Percentiles rank a stretch among this genome's conserved stretches.
Evolutionary conservation across 1,140 invertebrate genomes (phyloP).

Genomic region (Teleopsis dalmanni): DNA sequence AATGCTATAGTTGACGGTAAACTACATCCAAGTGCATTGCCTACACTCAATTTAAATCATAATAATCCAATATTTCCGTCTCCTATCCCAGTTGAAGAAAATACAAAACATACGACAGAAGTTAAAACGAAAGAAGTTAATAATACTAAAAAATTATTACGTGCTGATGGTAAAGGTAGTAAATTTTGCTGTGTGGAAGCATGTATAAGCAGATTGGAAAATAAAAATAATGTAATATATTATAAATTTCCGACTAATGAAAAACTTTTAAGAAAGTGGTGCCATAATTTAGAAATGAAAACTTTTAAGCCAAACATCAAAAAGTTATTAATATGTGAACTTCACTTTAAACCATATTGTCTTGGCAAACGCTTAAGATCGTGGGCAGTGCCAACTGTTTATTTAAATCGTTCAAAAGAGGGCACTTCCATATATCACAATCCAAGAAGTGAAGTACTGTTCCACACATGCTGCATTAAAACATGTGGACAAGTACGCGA

Average conservation of each 20-base stretch:
- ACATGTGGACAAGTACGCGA: conserved; percentile 26
- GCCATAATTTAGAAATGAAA: conserved; percentile 9
- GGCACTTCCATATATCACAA: conserved; percentile 26
- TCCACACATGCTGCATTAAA: conserved; percentile 32
- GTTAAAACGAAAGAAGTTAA: too few species aligned
- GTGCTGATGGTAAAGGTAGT: too few species aligned
- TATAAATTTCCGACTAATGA: conserved; percentile 9
- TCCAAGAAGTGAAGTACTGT: conserved; percentile 30
- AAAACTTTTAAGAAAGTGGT: conserved; percentile 11
- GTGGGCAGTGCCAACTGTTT: conserved; percentile 8
- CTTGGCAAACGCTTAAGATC: background rate
- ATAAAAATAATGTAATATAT: background rate
- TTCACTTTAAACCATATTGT: conserved; percentile 7
- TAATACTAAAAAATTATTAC: too few species aligned
- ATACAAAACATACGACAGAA: too few species aligned
- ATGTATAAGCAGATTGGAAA: too few species aligned
- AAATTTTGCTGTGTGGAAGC: too few species aligned
- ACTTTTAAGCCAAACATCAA: background rate
- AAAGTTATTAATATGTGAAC: conserved; percentile 1
- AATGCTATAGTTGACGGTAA: background rate
- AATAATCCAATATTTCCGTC: too few species aligned
- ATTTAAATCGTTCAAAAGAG: conserved; percentile 3
- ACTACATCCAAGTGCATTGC: conserved; percentile 3
- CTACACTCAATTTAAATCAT: conserved; percentile 4
- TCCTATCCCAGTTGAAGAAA: too few species aligned